Evolutionary conservation across 2,888 invertebrate species (phyloP).

Genomic region (Myopa testacea): DNA sequence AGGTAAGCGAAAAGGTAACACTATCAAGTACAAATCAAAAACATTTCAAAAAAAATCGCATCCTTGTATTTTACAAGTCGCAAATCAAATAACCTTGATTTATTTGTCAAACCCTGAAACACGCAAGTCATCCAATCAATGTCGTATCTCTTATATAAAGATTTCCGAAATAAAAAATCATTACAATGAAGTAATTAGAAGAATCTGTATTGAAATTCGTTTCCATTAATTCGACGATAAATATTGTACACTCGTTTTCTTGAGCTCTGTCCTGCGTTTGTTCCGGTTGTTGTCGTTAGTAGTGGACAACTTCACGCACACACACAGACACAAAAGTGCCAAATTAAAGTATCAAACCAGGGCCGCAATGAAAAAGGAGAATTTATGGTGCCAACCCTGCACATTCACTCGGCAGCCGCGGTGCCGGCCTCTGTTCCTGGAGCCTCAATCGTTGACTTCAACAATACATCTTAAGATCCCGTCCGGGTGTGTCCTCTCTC

Average conservation of each 20-base stretch:
- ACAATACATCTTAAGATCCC: conserved; percentile 57
- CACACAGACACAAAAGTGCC: conserved; percentile 36
- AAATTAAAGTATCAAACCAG: conserved; percentile 66
- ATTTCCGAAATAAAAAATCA: conserved; percentile 55
- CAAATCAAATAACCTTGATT: too few relatives aligned
- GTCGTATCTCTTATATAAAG: too few relatives aligned
- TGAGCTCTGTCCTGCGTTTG: conserved; percentile 40
- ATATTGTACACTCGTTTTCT: conserved; percentile 54
- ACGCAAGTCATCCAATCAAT: too few relatives aligned
- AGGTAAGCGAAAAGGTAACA: too few relatives aligned
- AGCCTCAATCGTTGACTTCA: too few relatives aligned
- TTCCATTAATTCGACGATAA: conserved; percentile 62
- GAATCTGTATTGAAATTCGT: conserved; percentile 51
- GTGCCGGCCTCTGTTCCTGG: background rate
- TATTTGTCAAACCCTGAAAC: too few relatives aligned
- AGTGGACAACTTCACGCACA: too few relatives aligned
- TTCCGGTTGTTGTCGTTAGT: conserved; percentile 34
- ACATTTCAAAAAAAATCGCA: too few relatives aligned
- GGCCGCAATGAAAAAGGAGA: conserved; percentile 66
- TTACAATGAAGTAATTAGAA: conserved; percentile 67
- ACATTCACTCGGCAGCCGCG: conserved; percentile 32
- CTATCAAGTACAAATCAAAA: too few relatives aligned
- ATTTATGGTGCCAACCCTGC: conserved; percentile 57
- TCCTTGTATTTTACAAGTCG: too few relatives aligned
- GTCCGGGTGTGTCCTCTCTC: conserved; percentile 4